These are phyloP conservation scores for Pandemis heparana DNA, from an alignment of 2,888 invertebrate species.

Conservation along the genomic window DNA sequence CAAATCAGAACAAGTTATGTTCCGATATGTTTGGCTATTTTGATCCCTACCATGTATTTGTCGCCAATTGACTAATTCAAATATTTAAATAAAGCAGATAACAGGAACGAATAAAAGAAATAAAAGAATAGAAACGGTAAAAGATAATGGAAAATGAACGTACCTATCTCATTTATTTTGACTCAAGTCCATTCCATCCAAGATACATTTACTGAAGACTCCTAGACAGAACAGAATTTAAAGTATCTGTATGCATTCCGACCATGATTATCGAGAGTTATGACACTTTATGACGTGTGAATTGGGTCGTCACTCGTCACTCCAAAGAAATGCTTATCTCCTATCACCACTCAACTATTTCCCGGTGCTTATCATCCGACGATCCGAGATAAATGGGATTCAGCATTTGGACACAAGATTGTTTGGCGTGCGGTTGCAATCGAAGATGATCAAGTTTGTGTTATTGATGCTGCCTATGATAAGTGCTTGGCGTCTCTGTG, in stretches of 20 bases:
- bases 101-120: too few species aligned
- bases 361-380: conserved; percentile 17
- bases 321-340: conserved; percentile 26
- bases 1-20: too few species aligned
- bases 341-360: conserved; percentile 19
- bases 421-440: background rate
- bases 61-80: too few species aligned
- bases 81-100: too few species aligned
- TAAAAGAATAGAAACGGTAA: too few species aligned
- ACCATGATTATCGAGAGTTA: background rate
- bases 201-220: too few species aligned
- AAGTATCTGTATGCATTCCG: background rate
- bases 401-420: conserved; percentile 10
- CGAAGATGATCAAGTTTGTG: conserved; percentile 49
- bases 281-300: conserved; percentile 27
- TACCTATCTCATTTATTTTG: too few species aligned
- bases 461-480: conserved; percentile 56
- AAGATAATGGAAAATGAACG: too few species aligned
- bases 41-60: too few species aligned
- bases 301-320: conserved; percentile 21
- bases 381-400: conserved; percentile 30
- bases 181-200: too few species aligned
- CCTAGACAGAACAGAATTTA: too few species aligned
- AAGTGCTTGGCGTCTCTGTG: conserved; percentile 57
- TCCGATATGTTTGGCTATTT: too few species aligned